phyloP scores from a whole-genome alignment of 1,140 invertebrate species.

The Lasioglossum albipes region DNA sequence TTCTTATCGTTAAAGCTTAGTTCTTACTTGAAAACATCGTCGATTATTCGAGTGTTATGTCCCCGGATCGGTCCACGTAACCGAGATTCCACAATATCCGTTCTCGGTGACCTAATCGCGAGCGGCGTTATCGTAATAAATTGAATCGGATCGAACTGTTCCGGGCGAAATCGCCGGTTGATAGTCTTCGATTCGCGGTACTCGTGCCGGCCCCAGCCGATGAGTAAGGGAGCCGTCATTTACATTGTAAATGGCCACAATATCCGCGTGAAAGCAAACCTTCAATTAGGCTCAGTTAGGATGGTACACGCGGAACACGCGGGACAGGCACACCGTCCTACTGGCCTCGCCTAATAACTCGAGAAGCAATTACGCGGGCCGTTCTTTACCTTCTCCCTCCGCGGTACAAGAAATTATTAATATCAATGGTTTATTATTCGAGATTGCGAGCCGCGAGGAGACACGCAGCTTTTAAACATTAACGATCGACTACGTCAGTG shows the following conservation, averaged over 20 bases:
- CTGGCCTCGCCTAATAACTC: constrained; percentile 15
- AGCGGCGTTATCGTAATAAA: constrained; percentile 13
- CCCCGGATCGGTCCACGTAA: not conserved
- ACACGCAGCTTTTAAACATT: not conserved
- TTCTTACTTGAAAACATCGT: too few species aligned
- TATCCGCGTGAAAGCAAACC: constrained; percentile 63
- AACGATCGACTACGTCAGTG: too few species aligned
- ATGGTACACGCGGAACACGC: constrained; percentile 20
- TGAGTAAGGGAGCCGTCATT: constrained; percentile 62
- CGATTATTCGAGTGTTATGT: too few species aligned
- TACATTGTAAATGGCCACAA: constrained; percentile 67
- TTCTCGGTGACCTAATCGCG: not conserved
- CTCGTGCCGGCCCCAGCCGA: constrained; percentile 51
- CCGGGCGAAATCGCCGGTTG: not conserved
- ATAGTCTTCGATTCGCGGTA: constrained; percentile 52
- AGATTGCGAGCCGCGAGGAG: not conserved
- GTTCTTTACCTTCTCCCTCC: not conserved
- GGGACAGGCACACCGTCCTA: not conserved
- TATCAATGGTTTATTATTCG: not conserved
- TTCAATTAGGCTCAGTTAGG: constrained; percentile 68
- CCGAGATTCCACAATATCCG: not conserved
- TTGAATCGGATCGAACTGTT: not conserved
- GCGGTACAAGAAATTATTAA: not conserved
- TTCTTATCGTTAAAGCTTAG: too few species aligned
- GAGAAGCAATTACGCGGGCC: constrained; percentile 5